A percentile compares a stretch with the other conserved stretches of the same genome.
phyloP scores from a whole-genome alignment of 2,888 invertebrate species.

The Megastigmus dorsalis region DNA sequence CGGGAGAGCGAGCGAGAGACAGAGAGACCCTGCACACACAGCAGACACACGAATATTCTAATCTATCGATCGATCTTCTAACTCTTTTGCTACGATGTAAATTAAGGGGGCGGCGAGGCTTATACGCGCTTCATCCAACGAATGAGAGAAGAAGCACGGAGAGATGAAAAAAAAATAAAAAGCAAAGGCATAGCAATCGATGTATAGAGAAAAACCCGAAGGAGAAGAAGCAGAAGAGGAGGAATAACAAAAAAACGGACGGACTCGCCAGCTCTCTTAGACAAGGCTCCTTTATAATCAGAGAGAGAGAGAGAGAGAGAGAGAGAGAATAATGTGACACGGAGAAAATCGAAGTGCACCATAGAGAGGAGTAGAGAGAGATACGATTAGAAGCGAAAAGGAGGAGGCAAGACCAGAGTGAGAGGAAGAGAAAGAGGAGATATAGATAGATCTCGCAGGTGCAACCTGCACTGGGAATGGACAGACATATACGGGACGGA shows the following conservation, averaged over 20 bases:
- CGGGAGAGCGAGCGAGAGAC: not conserved
- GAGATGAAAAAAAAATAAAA: not conserved
- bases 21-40: too few relatives aligned
- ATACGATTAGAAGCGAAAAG: constrained; percentile 46
- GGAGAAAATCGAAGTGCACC: constrained; percentile 41
- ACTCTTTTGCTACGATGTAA: constrained; percentile 50
- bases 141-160: constrained; percentile 3
- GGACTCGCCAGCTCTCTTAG: not conserved
- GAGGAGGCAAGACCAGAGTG: too few relatives aligned
- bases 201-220: not conserved
- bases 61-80: constrained; percentile 54
- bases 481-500: constrained; percentile 49
- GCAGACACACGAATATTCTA: constrained; percentile 47
- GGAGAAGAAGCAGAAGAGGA: constrained; percentile 11
- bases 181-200: not conserved
- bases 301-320: constrained; percentile 27
- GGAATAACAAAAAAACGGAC: not conserved
- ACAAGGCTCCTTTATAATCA: constrained; percentile 46
- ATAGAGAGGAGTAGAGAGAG: constrained; percentile 27
- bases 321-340: constrained; percentile 47
- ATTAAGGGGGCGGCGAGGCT: constrained; percentile 51
- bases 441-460: constrained; percentile 56
- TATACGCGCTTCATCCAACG: constrained; percentile 9
- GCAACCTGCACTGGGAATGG: constrained; percentile 62
- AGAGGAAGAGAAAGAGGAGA: constrained; percentile 47